phyloP scores from a whole-genome alignment of 2,113 vertebrate genomes.

The Pholis gunnellus region DNA sequence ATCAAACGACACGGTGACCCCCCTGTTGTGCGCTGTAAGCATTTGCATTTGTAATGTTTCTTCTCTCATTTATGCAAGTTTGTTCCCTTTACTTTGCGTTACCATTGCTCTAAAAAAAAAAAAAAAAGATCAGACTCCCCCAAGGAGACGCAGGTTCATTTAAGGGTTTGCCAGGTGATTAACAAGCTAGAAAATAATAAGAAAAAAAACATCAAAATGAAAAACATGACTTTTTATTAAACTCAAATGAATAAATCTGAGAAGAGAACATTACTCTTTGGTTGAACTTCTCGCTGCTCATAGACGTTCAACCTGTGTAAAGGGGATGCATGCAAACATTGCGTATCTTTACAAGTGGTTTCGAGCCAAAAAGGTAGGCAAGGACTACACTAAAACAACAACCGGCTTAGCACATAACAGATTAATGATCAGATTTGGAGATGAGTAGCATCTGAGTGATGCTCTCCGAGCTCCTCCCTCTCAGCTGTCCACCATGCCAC shows the following conservation, averaged over 20 bases:
- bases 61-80: not conserved
- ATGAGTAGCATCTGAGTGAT: constrained; percentile 10
- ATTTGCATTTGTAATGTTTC: not conserved
- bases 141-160: not conserved
- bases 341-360: not conserved
- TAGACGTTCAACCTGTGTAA: not conserved
- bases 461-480: constrained; percentile 23
- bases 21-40: not conserved
- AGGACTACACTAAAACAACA: not conserved
- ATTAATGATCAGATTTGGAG: constrained; percentile 22
- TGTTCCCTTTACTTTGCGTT: not conserved
- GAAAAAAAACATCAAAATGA: not conserved
- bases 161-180: not conserved
- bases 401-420: not conserved
- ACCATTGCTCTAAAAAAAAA: not conserved
- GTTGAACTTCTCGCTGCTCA: not conserved
- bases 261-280: not conserved
- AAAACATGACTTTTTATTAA: not conserved
- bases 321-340: not conserved
- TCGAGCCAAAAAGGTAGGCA: not conserved
- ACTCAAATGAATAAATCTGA: not conserved
- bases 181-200: too few relatives aligned
- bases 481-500: constrained; percentile 3
- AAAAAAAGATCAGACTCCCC: not conserved
- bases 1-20: not conserved